Evolutionary conservation across 2,113 vertebrate species (phyloP).

Genomic region (Etia nguti): DNA sequence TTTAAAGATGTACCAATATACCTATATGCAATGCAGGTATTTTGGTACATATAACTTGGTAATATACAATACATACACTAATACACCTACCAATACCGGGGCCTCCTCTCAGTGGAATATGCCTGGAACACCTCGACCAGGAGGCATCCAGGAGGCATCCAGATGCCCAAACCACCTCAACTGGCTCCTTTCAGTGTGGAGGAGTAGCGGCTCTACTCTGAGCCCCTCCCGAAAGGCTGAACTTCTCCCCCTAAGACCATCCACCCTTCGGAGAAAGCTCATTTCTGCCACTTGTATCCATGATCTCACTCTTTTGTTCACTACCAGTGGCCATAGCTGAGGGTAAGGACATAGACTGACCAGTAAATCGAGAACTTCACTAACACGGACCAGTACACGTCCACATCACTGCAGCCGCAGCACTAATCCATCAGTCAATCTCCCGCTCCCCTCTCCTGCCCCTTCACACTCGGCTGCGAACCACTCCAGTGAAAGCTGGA

Average conservation of each 20-base stretch:
- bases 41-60: background rate
- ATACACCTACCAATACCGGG: rapidly evolving
- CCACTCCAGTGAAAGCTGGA: background rate
- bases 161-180: too few relatives aligned
- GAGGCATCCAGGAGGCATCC: rapidly evolving
- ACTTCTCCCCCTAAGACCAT: background rate
- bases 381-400: background rate
- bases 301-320: too few relatives aligned
- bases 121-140: rapidly evolving
- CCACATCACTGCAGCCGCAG: background rate
- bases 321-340: background rate
- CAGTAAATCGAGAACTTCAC: background rate
- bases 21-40: background rate
- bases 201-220: background rate
- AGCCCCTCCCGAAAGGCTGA: rapidly evolving
- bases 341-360: background rate
- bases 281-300: background rate
- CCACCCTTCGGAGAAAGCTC: rapidly evolving
- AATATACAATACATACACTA: background rate
- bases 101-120: background rate
- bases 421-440: background rate
- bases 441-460: background rate
- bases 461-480: rapidly evolving
- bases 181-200: too few relatives aligned
- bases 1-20: background rate